Evolutionary conservation across 2,888 invertebrate genomes (phyloP).

Genomic region (Campopleginae sp.): DNA sequence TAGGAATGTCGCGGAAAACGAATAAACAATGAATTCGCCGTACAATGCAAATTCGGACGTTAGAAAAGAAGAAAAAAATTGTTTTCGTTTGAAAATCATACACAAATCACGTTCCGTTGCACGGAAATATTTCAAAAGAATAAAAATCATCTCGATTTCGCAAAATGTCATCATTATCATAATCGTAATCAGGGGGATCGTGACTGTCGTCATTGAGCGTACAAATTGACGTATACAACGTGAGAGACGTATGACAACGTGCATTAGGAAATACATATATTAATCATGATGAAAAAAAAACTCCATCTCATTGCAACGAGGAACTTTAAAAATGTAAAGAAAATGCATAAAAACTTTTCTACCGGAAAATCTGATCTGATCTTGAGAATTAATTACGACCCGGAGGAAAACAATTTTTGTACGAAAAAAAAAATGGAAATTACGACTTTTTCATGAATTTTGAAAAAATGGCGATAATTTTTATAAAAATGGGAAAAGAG

Average conservation of each 20-base stretch:
- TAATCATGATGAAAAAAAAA: neutral
- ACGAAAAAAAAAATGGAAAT: neutral
- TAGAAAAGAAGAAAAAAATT: neutral
- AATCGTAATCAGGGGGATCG: constrained; percentile 34
- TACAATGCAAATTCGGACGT: constrained; percentile 20
- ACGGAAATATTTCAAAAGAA: constrained; percentile 21
- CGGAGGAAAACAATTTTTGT: neutral
- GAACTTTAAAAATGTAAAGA: neutral
- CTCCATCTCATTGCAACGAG: constrained; percentile 1
- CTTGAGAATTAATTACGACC: neutral
- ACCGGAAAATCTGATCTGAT: neutral
- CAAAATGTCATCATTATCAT: constrained; percentile 34
- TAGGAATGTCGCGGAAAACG: neutral
- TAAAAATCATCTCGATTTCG: neutral
- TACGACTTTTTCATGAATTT: no score
- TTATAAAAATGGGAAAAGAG: no score
- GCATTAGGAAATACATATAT: neutral
- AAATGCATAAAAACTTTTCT: neutral
- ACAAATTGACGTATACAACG: constrained; percentile 34
- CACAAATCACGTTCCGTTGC: constrained; percentile 21
- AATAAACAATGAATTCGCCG: neutral
- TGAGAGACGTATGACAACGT: constrained; percentile 7
- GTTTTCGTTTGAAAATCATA: neutral
- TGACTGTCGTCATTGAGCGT: constrained; percentile 24
- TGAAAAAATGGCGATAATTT: no score